Conservation (phyloP, 2,888 invertebrate genomes). For the Epinotia nisella region DNA sequence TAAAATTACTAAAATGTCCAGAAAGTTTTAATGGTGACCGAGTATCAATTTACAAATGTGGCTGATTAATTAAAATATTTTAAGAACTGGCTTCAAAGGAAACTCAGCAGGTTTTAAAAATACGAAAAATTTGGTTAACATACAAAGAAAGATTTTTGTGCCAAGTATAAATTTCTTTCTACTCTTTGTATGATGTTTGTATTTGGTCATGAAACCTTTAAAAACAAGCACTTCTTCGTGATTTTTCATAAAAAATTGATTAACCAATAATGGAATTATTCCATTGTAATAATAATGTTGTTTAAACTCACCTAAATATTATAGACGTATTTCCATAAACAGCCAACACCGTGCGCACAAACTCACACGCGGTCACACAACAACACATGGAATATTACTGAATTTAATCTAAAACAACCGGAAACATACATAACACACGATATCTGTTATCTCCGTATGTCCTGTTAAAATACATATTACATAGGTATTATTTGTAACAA, state of each 20-base stretch:
- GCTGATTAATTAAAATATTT: background rate
- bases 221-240: no score
- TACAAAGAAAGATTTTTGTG: no score
- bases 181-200: no score
- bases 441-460: slow-evolving; percentile 16
- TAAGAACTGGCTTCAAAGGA: background rate
- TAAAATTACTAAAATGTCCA: background rate
- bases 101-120: no score
- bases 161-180: no score
- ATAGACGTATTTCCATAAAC: background rate
- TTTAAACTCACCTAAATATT: slow-evolving; percentile 14
- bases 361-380: background rate
- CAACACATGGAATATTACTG: slow-evolving; percentile 8
- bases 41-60: background rate
- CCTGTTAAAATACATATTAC: slow-evolving; percentile 12
- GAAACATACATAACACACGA: slow-evolving; percentile 5
- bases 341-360: background rate
- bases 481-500: background rate
- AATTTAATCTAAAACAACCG: slow-evolving; percentile 18
- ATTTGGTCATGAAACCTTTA: background rate
- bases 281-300: no score
- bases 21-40: background rate
- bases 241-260: no score
- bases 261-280: no score
- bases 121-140: no score